Evolutionary conservation across 2,888 invertebrate genomes (phyloP).

Genomic region (Xestia c-nigrum): DNA sequence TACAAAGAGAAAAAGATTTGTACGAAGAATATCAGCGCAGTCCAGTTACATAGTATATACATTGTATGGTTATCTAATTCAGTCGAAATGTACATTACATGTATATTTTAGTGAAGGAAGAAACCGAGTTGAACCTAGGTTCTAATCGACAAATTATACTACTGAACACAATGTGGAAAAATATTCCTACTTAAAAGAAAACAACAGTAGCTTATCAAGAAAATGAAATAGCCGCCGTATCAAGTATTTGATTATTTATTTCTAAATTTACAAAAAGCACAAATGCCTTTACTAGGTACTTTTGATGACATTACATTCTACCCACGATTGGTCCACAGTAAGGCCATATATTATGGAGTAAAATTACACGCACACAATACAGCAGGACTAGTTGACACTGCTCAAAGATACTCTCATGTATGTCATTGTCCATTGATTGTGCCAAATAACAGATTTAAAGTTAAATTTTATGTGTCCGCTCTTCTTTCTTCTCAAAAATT

Average conservation of each 20-base stretch:
- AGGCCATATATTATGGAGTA: slow-evolving; percentile 81
- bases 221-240: slow-evolving; percentile 41
- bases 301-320: slow-evolving; percentile 74
- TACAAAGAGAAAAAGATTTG: slow-evolving; percentile 83
- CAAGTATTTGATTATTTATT: slow-evolving; percentile 40
- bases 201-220: slow-evolving; percentile 44
- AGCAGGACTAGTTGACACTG: slow-evolving; percentile 55
- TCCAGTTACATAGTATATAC: slow-evolving; percentile 74
- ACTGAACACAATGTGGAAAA: slow-evolving; percentile 79
- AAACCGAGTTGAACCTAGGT: slow-evolving; percentile 55
- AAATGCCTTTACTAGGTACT: slow-evolving; percentile 73
- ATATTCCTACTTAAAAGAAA: slow-evolving; percentile 65
- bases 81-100: slow-evolving; percentile 76
- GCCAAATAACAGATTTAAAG: slow-evolving; percentile 30
- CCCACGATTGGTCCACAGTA: slow-evolving; percentile 86
- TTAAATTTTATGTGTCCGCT: slow-evolving; percentile 22
- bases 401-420: slow-evolving; percentile 32
- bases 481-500: slow-evolving; percentile 36
- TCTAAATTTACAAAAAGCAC: slow-evolving; percentile 72
- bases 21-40: slow-evolving; percentile 85
- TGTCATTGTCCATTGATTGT: slow-evolving; percentile 31
- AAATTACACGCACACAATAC: slow-evolving; percentile 62
- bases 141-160: slow-evolving; percentile 67
- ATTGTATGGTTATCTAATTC: slow-evolving; percentile 77
- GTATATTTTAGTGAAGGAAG: slow-evolving; percentile 60